Evolutionary conservation across 1,140 invertebrate species (phyloP), one percentile per base, ranked within the genome.

Genomic region (Drosophila miranda): DNA sequence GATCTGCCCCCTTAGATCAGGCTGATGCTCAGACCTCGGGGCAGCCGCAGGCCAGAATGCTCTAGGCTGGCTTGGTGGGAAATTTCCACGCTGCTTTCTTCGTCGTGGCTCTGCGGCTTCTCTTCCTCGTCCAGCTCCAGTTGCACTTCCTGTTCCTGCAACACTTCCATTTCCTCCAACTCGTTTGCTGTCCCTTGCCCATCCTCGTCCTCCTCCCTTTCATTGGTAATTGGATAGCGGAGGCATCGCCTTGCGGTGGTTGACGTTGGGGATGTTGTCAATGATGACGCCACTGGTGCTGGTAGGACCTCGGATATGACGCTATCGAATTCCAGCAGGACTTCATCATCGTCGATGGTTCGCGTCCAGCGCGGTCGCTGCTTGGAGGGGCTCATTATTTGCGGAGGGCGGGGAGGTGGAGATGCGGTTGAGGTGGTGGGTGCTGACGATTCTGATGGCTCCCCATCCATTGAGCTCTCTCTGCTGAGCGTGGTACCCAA

Each of bases 231-330:
- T 50, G 60, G 74, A 82, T 82, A 82, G 53, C 78, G 41, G 19
- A 81, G 64, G 49, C 75, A 62, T 16, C 77, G 75, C 21, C 77
- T 60, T 44, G 60, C 64, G 42, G 61, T 60, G 49, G 38, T 64
- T 38, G 44, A 21, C 43, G 30, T 41, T 43, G 9, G 3, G 30
- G 19, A 23, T 54, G 21, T 57, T 56, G 66, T 14, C 54, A n/a
- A 19, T 50, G 50, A 11, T 11, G 30, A 34, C 9, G 16, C 49
- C 3, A 45, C 6, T n/a, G 84, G 87, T 26, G 34, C 6, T n/a
- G 84, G 89, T 26, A 90, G 66, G 45, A 90, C 87, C 78, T 90
- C 89, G 67, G 78, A 76, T 54, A 90, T 90, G 55, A 68, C 84
- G 49, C 73, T 75, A 87, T 90, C 75, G 69, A 90, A 90, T 69